Evolutionary conservation across 2,888 invertebrate species (phyloP), one percentile per base, ranked within the genome.

Genomic region (Villa cingulata): DNA sequence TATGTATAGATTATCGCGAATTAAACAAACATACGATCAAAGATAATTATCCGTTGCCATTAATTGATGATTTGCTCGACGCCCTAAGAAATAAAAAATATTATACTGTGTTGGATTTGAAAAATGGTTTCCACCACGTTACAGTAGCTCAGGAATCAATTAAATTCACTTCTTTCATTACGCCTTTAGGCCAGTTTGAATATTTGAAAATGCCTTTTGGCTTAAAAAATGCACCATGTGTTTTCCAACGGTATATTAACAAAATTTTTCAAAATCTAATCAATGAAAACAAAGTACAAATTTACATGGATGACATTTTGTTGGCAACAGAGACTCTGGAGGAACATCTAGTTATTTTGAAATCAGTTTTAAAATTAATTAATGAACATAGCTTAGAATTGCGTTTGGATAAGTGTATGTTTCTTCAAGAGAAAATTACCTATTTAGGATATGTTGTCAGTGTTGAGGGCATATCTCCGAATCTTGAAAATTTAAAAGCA

Each of bases 231-330:
- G 47, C 23, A 19, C 47, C 51, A 4, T 27, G 42, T 1, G 32
- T 43, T 5, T 52, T 52, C 39, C 56, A 56, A 40, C 44, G 53
- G 37, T 55, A 50, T 45, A 50, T 58, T 9, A 54, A 51, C 37
- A 41, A 37, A 12, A 51, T 55, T 17, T 48, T 55, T 49, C 20
- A 40, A 6, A 23, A 40, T 2, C 23, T 51, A 23, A 44, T 56
- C 6, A 46, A 43, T 20, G 18, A 40, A 6, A 48, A 47, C 4
- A 46, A 53, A n/a, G 41, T 55, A 7, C 43, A 55, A 10, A 50
- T 48, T 45, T 57, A 51, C 45, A 49, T 57, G 46, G 56, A 43
- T 44, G 57, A 58, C 43, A 50, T 58, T 10, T 29, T 57, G 32
- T 48, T 55, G 12, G 49, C 49, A 14, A 50, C 48, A 14, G 46